phyloP scores from a whole-genome alignment of 2,888 invertebrate species.

The Suillia variegata region DNA sequence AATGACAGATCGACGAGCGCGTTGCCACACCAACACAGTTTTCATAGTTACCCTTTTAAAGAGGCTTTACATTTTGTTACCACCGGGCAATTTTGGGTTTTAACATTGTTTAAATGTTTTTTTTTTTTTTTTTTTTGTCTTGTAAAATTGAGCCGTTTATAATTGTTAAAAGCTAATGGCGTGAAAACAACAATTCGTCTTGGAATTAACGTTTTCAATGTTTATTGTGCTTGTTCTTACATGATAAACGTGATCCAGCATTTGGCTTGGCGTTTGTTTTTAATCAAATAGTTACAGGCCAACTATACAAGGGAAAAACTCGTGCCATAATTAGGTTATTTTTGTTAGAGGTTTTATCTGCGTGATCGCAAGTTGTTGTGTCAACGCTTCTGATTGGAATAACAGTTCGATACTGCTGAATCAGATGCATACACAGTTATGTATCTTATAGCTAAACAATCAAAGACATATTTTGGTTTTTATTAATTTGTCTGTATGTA shows the following conservation, averaged over 20 bases:
- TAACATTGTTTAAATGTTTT: no score
- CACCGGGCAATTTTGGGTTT: constrained; percentile 23
- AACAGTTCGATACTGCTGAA: background rate
- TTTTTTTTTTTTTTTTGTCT: constrained; percentile 7
- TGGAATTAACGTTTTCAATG: background rate
- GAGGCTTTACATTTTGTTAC: constrained; percentile 26
- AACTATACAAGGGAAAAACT: no score
- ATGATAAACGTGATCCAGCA: constrained; percentile 22
- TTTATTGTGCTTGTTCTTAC: background rate
- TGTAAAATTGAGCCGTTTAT: no score
- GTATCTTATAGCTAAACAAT: no score
- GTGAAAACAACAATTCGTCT: constrained; percentile 45
- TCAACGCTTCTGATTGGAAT: constrained; percentile 52
- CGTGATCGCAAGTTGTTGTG: constrained; percentile 56
- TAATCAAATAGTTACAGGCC: no score
- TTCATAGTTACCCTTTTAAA: no score
- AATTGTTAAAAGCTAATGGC: constrained; percentile 36
- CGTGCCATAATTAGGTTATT: constrained; percentile 45
- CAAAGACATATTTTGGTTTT: no score
- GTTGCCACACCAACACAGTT: no score
- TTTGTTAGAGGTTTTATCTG: constrained; percentile 23
- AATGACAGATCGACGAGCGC: constrained; percentile 43
- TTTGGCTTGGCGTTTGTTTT: no score
- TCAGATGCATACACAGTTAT: no score
- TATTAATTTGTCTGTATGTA: no score